Base-by-base conservation (phyloP, 2,888 invertebrate genomes). In the Chrysina gloriosa region DNA sequence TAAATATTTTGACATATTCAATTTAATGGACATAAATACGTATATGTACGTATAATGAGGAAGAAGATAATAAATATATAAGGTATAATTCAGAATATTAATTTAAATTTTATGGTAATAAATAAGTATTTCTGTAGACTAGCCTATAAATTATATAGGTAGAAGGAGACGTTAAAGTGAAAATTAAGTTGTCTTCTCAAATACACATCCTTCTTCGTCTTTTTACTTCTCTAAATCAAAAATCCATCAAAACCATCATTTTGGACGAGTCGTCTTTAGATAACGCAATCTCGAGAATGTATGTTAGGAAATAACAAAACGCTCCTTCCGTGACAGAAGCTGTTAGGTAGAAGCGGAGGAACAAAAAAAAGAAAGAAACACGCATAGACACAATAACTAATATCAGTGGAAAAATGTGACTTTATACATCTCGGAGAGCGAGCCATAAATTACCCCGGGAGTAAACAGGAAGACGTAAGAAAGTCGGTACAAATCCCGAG, bases 381-480 rank as follows among this genome's bases (percentile, higher is more conserved):
- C 9, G 19, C 7, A 34, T 56, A 23, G 21, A 36, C 23, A 56
- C n/a, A 39, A 56, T 56, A 36, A 23, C 39, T 56, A 56, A 56
- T 56, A 56, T 39, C 56, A 56, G 9, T 25, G 23, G 56, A 56
- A 56, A 56, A 29, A 36, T 21, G 56, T 14, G 56, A 50, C 25
- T 50, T 27, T 3, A 27, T 50, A 50, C 27, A 27, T 56, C 23
- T 56, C 21, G 21, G 56, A 14, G 39, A 56, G 36, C 21, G 4
- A 23, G 3, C 56, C 36, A 39, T 56, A 56, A 56, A 56, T 56
- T 56, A 56, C 14, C 9, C 9, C 36, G 11, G 11, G 21, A 36
- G 56, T 56, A 56, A 56, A 56, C 36, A 56, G 56, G 36, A 56
- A 56, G 56, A 56, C 14, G 39, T 56, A 56, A 36, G 36, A 56